phyloP scores from a whole-genome alignment of 2,888 invertebrate genomes.

The Macrosiphum euphorbiae region DNA sequence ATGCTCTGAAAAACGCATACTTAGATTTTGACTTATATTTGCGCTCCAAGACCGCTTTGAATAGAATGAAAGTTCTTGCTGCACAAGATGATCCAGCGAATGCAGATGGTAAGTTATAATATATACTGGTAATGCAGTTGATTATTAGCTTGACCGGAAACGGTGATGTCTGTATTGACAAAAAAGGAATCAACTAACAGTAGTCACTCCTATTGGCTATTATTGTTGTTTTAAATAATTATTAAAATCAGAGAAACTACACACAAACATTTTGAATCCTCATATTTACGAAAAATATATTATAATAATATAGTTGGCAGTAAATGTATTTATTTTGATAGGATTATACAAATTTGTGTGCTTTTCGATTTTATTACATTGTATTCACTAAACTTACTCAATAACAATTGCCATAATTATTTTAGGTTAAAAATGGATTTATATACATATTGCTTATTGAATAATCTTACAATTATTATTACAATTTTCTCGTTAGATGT shows the following conservation, averaged over 20 bases:
- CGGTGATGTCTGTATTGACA: not conserved
- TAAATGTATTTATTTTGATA: too few species aligned
- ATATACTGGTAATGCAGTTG: not conserved
- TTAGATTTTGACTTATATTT: conserved; percentile 76
- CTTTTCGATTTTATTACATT: too few species aligned
- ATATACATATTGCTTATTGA: not conserved
- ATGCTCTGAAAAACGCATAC: conserved; percentile 89
- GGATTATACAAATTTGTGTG: too few species aligned
- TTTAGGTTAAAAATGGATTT: not conserved
- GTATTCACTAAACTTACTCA: too few species aligned
- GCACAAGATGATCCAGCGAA: not conserved
- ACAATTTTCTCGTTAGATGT: not conserved
- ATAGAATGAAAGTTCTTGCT: not conserved
- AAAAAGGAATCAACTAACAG: not conserved
- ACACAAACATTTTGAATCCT: not conserved
- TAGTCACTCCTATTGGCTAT: not conserved
- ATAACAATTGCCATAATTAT: too few species aligned
- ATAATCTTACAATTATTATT: not conserved
- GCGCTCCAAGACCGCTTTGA: not conserved
- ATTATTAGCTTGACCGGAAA: not conserved
- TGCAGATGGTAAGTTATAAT: not conserved
- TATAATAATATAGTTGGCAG: too few species aligned
- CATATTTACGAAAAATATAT: too few species aligned
- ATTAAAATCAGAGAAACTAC: not conserved
- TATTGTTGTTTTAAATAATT: not conserved